A percentile compares a stretch with the other conserved stretches of the same genome.
Evolutionary conservation across 2,797 vertebrate species (phyloP).

Genomic region (Sternarchorhynchus goeldii): DNA sequence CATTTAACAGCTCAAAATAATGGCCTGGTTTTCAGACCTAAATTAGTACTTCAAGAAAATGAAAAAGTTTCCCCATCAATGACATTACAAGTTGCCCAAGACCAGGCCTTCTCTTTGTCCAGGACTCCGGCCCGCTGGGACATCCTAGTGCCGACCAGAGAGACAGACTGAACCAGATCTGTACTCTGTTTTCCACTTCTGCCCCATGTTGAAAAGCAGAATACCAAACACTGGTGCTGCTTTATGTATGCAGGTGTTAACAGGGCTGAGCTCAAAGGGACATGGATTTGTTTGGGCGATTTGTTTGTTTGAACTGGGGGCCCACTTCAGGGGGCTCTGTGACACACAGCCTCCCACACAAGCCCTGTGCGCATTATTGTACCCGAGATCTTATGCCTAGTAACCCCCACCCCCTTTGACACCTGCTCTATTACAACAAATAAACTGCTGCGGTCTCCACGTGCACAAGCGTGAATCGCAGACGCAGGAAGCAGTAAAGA

Average conservation of each 20-base stretch:
- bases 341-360: slow-evolving; percentile 53
- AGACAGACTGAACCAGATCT: no score
- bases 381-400: slow-evolving; percentile 70
- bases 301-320: slow-evolving; percentile 57
- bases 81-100: no score
- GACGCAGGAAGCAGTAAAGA: slow-evolving; percentile 21
- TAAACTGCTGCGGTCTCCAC: neutral
- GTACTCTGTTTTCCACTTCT: no score
- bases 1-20: no score
- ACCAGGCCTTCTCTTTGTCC: no score
- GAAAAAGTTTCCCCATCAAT: no score
- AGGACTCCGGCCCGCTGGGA: no score
- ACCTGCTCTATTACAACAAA: no score
- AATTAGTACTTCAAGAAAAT: no score
- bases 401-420: slow-evolving; percentile 47
- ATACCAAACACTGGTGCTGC: slow-evolving; percentile 10
- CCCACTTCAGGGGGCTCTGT: slow-evolving; percentile 70
- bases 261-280: slow-evolving; percentile 54
- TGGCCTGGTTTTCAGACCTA: no score
- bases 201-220: slow-evolving; percentile 2
- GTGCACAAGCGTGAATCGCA: neutral
- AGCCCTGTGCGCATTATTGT: slow-evolving; percentile 72
- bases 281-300: slow-evolving; percentile 66
- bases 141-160: no score
- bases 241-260: slow-evolving; percentile 43